Conservation (phyloP, 2,888 invertebrate species). For the Dorcus hopei region DNA sequence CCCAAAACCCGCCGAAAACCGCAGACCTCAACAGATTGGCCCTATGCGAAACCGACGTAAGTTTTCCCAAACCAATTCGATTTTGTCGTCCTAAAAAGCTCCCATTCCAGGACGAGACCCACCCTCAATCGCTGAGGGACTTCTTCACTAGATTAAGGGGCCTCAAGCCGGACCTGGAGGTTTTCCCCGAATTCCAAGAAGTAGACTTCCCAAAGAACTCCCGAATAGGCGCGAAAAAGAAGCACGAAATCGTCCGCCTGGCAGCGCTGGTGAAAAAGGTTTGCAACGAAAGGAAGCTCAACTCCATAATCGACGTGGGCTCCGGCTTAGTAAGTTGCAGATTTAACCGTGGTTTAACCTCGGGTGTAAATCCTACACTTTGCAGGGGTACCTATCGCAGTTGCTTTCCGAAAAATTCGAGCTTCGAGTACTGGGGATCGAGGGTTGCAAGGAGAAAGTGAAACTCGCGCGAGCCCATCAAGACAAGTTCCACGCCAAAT, state of each 20-base stretch:
- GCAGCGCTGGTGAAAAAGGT: slow-evolving; percentile 55
- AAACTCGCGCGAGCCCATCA: slow-evolving; percentile 59
- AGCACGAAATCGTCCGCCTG: slow-evolving; percentile 66
- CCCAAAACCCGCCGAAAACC: slow-evolving; percentile 37
- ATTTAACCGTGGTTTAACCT: background rate
- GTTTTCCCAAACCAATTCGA: slow-evolving; percentile 12
- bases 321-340: slow-evolving; percentile 63
- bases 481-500: slow-evolving; percentile 53
- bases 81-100: slow-evolving; percentile 11
- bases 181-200: slow-evolving; percentile 5
- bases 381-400: slow-evolving; percentile 72
- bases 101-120: slow-evolving; percentile 40
- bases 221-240: slow-evolving; percentile 60
- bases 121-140: slow-evolving; percentile 44
- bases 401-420: slow-evolving; percentile 58
- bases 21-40: slow-evolving; percentile 53
- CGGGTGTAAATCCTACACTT: slow-evolving; percentile 16
- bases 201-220: slow-evolving; percentile 37
- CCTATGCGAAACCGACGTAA: slow-evolving; percentile 34
- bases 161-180: slow-evolving; percentile 34
- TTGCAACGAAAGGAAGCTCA: slow-evolving; percentile 51
- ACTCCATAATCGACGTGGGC: slow-evolving; percentile 68
- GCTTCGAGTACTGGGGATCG: slow-evolving; percentile 65
- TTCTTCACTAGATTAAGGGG: slow-evolving; percentile 44
- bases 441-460: slow-evolving; percentile 58